Conservation (phyloP, 2,888 invertebrate species). For the Onchidella celtica region DNA sequence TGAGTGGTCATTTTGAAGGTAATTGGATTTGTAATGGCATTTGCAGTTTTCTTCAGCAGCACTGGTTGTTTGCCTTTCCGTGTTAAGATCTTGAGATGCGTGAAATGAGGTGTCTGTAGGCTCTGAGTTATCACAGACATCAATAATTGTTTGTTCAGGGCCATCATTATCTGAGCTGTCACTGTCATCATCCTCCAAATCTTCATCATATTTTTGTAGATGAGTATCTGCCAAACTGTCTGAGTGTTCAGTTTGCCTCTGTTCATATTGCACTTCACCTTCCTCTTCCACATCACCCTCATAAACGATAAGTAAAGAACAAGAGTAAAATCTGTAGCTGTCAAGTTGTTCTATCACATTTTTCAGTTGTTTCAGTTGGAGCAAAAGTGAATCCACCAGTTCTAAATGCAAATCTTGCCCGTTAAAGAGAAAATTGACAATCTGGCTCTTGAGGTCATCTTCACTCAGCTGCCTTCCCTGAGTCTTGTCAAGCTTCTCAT, state of each 20-base stretch:
- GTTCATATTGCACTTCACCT: not conserved
- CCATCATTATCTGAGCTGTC: not conserved
- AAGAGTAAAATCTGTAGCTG: slow-evolving; percentile 83
- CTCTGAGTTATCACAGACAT: not conserved
- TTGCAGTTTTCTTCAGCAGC: not conserved
- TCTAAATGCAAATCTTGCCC: slow-evolving; percentile 79
- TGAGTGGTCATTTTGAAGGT: not conserved
- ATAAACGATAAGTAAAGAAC: slow-evolving; percentile 83
- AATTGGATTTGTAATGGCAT: not conserved
- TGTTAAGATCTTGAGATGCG: not conserved
- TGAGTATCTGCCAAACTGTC: not conserved
- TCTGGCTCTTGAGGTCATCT: slow-evolving; percentile 81
- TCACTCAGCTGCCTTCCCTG: slow-evolving; percentile 81
- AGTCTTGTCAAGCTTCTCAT: slow-evolving; percentile 82
- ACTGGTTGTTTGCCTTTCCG: not conserved
- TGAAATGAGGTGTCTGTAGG: not conserved
- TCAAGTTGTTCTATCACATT: slow-evolving; percentile 79
- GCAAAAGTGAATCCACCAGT: slow-evolving; percentile 80
- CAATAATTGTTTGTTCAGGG: not conserved
- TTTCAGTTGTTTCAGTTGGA: slow-evolving; percentile 79
- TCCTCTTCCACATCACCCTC: slow-evolving; percentile 78
- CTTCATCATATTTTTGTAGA: not conserved
- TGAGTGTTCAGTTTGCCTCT: not conserved
- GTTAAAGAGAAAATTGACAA: slow-evolving; percentile 82
- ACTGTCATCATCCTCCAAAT: not conserved